These are phyloP conservation scores for Bagarius yarrelli DNA, from an alignment of 2,113 vertebrate genomes.

Conservation along the genomic window DNA sequence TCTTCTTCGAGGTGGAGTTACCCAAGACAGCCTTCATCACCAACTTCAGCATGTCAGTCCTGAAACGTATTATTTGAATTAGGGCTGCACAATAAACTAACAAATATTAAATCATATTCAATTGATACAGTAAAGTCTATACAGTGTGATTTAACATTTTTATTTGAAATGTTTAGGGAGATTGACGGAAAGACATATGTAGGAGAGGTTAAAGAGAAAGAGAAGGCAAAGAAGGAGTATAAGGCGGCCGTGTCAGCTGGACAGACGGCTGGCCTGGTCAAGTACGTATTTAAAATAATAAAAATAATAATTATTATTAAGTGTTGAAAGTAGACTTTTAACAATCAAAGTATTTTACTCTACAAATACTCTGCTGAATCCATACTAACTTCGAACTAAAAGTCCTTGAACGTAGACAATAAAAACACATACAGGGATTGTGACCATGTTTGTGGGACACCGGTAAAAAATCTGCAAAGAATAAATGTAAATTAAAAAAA, in stretches of 20 bases:
- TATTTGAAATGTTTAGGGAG: conserved; percentile 68
- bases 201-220: conserved; percentile 87
- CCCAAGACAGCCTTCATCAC: conserved; percentile 94
- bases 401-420: too few species aligned
- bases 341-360: too few species aligned
- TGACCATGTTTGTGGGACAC: too few species aligned
- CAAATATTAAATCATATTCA: too few species aligned
- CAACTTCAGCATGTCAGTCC: conserved; percentile 90
- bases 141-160: too few species aligned
- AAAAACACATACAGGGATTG: too few species aligned
- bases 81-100: too few species aligned
- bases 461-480: background rate
- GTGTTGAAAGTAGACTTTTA: too few species aligned
- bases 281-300: conserved; percentile 66
- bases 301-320: background rate
- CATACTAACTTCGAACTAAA: too few species aligned
- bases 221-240: conserved; percentile 84
- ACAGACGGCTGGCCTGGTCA: conserved; percentile 86
- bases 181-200: conserved; percentile 78
- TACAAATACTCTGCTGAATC: too few species aligned
- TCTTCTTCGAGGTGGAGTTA: conserved; percentile 85
- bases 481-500: background rate
- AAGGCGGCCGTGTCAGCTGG: conserved; percentile 83
- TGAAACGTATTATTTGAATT: too few species aligned
- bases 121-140: too few species aligned